Percentiles rank a stretch among this genome's conserved stretches.
These are phyloP conservation scores for Oenanthe oenanthe DNA, from an alignment of 2,113 vertebrate species.

Conservation along the genomic window DNA sequence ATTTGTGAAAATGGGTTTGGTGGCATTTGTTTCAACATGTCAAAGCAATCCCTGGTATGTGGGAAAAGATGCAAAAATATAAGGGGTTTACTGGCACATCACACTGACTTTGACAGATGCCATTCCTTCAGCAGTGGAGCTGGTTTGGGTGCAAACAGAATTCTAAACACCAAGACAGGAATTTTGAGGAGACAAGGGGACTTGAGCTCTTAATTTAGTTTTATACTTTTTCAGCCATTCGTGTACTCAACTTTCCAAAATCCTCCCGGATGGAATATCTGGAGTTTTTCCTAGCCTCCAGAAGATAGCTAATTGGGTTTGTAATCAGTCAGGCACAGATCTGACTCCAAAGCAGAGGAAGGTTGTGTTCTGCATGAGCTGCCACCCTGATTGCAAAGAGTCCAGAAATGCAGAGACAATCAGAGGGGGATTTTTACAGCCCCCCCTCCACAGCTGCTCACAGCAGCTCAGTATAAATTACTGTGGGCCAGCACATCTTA, in stretches of 20 bases:
- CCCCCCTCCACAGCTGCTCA: background rate
- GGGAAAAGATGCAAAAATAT: constrained; percentile 38
- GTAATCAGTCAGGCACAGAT: background rate
- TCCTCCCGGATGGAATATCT: background rate
- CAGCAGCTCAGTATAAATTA: background rate
- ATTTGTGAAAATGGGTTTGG: background rate
- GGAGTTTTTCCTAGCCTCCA: background rate
- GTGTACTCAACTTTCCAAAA: background rate
- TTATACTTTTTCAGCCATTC: background rate
- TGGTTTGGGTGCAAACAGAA: constrained; percentile 7
- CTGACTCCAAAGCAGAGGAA: background rate
- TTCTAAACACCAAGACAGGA: background rate
- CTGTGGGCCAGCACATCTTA: background rate
- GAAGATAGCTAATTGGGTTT: background rate
- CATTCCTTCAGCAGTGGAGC: background rate
- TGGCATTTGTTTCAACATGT: constrained; percentile 25
- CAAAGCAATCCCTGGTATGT: constrained; percentile 12
- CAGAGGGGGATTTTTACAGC: background rate
- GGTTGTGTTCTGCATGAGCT: constrained; percentile 23
- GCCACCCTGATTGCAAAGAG: background rate
- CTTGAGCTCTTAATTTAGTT: constrained; percentile 19
- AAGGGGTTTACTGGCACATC: constrained; percentile 46
- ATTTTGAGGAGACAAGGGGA: background rate
- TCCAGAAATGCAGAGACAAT: background rate
- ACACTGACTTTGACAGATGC: constrained; percentile 27